Evolutionary conservation across 2,888 invertebrate species (phyloP), one percentile per base, ranked within the genome.

Genomic region (Meta bourneti): DNA sequence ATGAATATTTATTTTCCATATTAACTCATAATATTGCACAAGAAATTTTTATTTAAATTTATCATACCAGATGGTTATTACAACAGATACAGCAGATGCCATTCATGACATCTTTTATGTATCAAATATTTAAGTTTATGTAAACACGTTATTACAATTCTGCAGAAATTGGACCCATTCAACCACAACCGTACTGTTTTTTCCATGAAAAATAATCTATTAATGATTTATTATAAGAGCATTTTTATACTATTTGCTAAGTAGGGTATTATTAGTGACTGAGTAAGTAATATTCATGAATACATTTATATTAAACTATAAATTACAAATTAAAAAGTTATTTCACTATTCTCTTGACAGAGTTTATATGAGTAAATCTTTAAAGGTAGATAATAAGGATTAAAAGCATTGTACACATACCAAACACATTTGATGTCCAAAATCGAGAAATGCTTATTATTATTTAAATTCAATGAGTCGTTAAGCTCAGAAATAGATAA

Each of bases 101-200:
- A 61, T 7, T 61, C 61, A 34, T 61, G 61, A 61, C 61, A 78
- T 69, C 49, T 88, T 88, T 89, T 70, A 86, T 49, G 54, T 70
- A 83, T 83, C 80, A 88, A 78, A 89, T 51, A 82, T 74, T 71
- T 71, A 61, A 61, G 6, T 77, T 74, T 81, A 77, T 89, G 81
- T 71, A 83, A 69, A 83, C 71, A 89, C 54, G 72, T 83, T 72
- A 72, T 80, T 89, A 82, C 82, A 77, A 83, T 81, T 78, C 89
- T 89, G 74, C 89, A 89, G 89, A 83, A 82, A 89, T 89, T 89
- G 89, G 89, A 89, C 89, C 89, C 89, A 89, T 89, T 77, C 82
- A 89, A 89, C 89, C 89, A 82, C 82, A 83, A 83, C 88, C 88
- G 88, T 88, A 51, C 74, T 81, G 72, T 88, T 75, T 19, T 80